These are phyloP conservation scores for Leptarthrus brevirostris DNA, from an alignment of 2,888 invertebrate species.

Conservation along the genomic window DNA sequence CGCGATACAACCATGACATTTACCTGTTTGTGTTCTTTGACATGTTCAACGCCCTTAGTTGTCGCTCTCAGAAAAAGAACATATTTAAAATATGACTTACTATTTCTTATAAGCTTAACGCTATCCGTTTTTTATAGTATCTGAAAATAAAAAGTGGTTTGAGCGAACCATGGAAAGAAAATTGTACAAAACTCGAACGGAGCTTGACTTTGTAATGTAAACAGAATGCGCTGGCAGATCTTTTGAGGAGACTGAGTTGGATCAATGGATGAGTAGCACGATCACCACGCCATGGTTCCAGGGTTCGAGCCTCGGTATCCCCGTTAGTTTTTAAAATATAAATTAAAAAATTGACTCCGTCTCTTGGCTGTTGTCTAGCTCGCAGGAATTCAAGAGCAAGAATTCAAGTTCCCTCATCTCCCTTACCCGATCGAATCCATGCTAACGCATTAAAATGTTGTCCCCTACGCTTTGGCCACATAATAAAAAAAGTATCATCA, in stretches of 20 bases:
- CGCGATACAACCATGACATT: conserved; percentile 99
- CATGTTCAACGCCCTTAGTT: conserved; percentile 99
- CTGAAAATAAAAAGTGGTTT: conserved; percentile 90
- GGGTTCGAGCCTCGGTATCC: too few relatives aligned
- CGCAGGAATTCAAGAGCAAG: too few relatives aligned
- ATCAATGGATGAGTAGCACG: too few relatives aligned
- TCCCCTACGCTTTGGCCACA: too few relatives aligned
- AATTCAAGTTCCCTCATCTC: too few relatives aligned
- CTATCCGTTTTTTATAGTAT: conserved; percentile 96
- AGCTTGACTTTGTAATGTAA: conserved; percentile 68
- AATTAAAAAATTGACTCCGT: conserved; percentile 60
- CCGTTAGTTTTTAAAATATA: too few relatives aligned
- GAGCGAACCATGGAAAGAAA: conserved; percentile 80
- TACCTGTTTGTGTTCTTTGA: conserved; percentile 99
- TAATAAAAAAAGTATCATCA: too few relatives aligned
- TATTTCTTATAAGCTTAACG: conserved; percentile 89
- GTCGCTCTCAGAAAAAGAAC: conserved; percentile 96
- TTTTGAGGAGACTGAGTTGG: too few relatives aligned
- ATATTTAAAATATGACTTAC: conserved; percentile 90
- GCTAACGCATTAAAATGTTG: too few relatives aligned
- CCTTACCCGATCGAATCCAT: too few relatives aligned
- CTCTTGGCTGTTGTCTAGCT: too few relatives aligned
- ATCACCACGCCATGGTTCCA: too few relatives aligned
- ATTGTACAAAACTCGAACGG: conserved; percentile 65
- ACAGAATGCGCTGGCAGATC: conserved; percentile 66